These are phyloP conservation scores for Drymodes brunneopygia DNA, from an alignment of 2,113 vertebrate species.

Conservation along the genomic window DNA sequence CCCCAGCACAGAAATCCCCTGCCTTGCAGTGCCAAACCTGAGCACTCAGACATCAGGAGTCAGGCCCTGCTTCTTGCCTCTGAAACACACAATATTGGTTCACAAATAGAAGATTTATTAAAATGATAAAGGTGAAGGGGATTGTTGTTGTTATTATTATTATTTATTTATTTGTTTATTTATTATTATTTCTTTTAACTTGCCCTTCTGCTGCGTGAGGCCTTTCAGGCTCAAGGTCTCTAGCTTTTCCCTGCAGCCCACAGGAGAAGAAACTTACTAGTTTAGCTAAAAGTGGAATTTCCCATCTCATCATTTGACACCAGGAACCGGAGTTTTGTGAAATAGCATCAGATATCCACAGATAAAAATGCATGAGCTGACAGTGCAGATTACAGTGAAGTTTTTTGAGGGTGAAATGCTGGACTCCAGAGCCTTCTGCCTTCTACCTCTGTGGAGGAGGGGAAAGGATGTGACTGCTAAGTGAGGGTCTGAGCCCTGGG, in stretches of 20 bases:
- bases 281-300: not conserved
- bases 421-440: not conserved
- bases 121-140: not conserved
- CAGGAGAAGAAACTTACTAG: not conserved
- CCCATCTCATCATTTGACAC: not conserved
- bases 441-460: not conserved
- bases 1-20: not conserved
- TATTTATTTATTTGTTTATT: not conserved
- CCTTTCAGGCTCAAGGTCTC: not conserved
- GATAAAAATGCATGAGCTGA: not conserved
- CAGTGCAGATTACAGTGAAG: not conserved
- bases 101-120: not conserved
- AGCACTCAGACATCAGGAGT: not conserved
- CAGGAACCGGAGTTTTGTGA: not conserved
- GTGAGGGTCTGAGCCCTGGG: not conserved
- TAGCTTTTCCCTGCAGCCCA: not conserved
- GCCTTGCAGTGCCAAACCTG: not conserved
- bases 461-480: not conserved
- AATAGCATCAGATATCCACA: not conserved
- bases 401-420: not conserved
- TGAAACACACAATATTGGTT: not conserved
- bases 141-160: not conserved
- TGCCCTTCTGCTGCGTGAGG: not conserved
- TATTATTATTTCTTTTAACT: not conserved
- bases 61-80: not conserved